phyloP scores from a whole-genome alignment of 1,140 invertebrate genomes.

The Phenacoccus solenopsis region DNA sequence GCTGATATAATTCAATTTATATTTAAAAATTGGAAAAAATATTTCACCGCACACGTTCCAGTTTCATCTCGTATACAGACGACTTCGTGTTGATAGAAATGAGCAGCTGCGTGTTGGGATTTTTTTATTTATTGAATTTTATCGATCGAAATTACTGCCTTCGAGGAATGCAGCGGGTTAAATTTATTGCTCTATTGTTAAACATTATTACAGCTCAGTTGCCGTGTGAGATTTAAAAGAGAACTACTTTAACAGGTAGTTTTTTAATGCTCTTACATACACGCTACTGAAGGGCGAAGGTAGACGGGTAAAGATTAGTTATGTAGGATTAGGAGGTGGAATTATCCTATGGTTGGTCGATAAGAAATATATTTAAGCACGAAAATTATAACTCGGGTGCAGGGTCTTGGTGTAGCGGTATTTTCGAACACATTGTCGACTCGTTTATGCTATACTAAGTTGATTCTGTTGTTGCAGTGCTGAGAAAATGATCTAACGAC shows the following conservation, averaged over 20 bases:
- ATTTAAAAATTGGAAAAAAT: too few species aligned
- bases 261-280: not conserved
- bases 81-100: not conserved
- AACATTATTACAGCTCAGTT: not conserved
- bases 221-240: not conserved
- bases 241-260: not conserved
- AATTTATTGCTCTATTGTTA: not conserved
- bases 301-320: too few species aligned
- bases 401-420: too few species aligned
- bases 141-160: not conserved
- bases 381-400: too few species aligned
- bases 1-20: not conserved
- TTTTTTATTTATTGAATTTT: not conserved
- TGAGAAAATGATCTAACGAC: too few species aligned
- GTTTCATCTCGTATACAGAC: too few species aligned
- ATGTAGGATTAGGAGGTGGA: not conserved
- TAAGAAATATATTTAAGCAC: too few species aligned
- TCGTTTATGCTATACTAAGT: too few species aligned
- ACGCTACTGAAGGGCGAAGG: too few species aligned
- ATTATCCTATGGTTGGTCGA: not conserved
- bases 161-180: not conserved
- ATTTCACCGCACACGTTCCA: not conserved
- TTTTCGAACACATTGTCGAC: too few species aligned
- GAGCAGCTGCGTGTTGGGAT: not conserved
- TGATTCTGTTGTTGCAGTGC: too few species aligned